A percentile compares a stretch with the other conserved stretches of the same genome.
phyloP scores from a whole-genome alignment of 2,797 vertebrate species.

The Myotis planiceps region DNA sequence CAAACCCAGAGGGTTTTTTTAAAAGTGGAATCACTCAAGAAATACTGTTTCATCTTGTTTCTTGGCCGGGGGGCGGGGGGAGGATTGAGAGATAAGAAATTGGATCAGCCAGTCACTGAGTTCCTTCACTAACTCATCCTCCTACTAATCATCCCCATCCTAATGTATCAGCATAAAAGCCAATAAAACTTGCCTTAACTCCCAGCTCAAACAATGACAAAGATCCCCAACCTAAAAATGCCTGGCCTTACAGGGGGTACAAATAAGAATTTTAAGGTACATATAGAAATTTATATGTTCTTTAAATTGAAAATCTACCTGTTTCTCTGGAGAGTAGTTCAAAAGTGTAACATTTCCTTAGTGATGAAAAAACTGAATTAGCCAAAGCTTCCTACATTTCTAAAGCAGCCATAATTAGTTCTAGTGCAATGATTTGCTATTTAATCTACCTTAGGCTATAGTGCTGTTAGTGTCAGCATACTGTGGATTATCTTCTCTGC shows the following conservation, averaged over 20 bases:
- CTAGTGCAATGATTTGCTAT: background rate
- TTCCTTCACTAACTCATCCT: background rate
- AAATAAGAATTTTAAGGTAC: constrained; percentile 17
- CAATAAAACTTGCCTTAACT: background rate
- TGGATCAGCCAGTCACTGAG: background rate
- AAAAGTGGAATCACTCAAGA: background rate
- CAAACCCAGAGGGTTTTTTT: background rate
- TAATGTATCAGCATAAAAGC: background rate
- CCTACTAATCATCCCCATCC: background rate
- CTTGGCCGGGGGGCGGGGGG: too few species aligned
- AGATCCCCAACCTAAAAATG: background rate
- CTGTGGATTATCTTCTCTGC: background rate
- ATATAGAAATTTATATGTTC: background rate
- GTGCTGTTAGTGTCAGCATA: background rate
- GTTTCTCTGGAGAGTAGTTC: constrained; percentile 21
- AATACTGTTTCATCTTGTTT: background rate
- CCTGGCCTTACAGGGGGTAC: background rate
- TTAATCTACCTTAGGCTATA: background rate
- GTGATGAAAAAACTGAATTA: background rate
- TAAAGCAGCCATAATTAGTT: background rate
- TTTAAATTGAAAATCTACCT: constrained; percentile 14
- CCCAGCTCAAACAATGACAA: background rate
- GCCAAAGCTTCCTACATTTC: background rate
- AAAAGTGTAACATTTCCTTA: constrained; percentile 33
- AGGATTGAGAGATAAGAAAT: background rate